Percentiles rank a stretch among this genome's conserved stretches.
These are phyloP conservation scores for Chamaea fasciata DNA, from an alignment of 2,113 vertebrate genomes.

Conservation along the genomic window DNA sequence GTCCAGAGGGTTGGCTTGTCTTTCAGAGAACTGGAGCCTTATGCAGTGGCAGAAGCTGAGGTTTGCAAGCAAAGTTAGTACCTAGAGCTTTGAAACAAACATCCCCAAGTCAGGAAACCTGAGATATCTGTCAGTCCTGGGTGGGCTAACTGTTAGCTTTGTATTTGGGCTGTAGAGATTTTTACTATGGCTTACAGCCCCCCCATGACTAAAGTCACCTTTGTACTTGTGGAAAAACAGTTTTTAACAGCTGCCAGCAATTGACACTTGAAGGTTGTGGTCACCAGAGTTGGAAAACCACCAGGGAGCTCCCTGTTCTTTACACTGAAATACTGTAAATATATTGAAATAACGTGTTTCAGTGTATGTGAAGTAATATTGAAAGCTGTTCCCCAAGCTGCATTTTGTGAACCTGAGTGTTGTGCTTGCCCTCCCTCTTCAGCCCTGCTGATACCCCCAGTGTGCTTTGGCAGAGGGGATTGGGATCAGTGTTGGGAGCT, in stretches of 20 bases:
- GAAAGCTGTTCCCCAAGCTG: neutral
- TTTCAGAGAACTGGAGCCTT: neutral
- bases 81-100: neutral
- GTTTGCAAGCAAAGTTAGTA: neutral
- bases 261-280: neutral
- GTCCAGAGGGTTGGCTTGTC: neutral
- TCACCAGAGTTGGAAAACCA: neutral
- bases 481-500: neutral
- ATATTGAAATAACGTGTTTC: neutral
- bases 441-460: neutral
- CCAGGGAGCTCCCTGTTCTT: neutral
- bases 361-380: neutral
- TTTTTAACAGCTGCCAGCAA: neutral
- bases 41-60: neutral
- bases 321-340: neutral
- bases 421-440: fast-evolving
- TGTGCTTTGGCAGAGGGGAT: neutral
- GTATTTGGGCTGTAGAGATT: neutral
- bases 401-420: neutral
- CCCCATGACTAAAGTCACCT: neutral
- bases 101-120: neutral
- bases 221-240: neutral
- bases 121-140: neutral
- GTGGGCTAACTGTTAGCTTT: neutral
- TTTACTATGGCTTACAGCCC: neutral